Percentiles rank a stretch among this genome's conserved stretches.
These are phyloP conservation scores for Nineta flava DNA, from an alignment of 2,888 invertebrate species.

Conservation along the genomic window DNA sequence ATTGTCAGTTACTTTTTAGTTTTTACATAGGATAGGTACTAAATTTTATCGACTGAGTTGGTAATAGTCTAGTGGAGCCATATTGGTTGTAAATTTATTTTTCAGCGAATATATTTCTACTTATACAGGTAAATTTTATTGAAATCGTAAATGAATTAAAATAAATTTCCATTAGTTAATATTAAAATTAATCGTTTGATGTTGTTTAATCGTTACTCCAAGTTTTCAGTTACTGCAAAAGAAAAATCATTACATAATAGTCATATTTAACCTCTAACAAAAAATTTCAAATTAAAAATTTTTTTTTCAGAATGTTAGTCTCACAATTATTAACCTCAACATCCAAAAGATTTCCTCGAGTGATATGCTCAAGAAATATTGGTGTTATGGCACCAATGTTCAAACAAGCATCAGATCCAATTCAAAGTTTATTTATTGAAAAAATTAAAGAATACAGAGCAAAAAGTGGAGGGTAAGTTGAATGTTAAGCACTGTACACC, in stretches of 20 bases:
- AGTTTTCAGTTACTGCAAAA: neutral
- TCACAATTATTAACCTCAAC: neutral
- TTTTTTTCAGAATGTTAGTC: conserved; percentile 3
- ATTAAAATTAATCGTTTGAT: neutral
- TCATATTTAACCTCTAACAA: neutral
- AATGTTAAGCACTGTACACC: conserved; percentile 15
- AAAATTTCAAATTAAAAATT: neutral
- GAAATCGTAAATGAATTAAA: too few relatives aligned
- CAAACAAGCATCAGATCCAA: conserved; percentile 68
- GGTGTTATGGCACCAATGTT: conserved; percentile 52
- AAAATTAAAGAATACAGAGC: conserved; percentile 81
- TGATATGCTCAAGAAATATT: conserved; percentile 44
- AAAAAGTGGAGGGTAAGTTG: conserved; percentile 64
- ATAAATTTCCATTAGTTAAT: too few relatives aligned
- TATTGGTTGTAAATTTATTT: too few relatives aligned
- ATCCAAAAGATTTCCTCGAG: neutral
- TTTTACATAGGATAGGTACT: too few relatives aligned
- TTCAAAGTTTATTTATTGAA: conserved; percentile 85
- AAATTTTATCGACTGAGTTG: too few relatives aligned
- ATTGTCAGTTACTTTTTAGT: too few relatives aligned
- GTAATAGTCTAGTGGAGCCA: too few relatives aligned
- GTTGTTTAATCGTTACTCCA: neutral
- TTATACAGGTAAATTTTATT: too few relatives aligned
- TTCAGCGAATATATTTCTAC: too few relatives aligned
- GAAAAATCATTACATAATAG: neutral